Conservation (phyloP, 1,140 invertebrate genomes). For the Luehdorfia chinensis region DNA sequence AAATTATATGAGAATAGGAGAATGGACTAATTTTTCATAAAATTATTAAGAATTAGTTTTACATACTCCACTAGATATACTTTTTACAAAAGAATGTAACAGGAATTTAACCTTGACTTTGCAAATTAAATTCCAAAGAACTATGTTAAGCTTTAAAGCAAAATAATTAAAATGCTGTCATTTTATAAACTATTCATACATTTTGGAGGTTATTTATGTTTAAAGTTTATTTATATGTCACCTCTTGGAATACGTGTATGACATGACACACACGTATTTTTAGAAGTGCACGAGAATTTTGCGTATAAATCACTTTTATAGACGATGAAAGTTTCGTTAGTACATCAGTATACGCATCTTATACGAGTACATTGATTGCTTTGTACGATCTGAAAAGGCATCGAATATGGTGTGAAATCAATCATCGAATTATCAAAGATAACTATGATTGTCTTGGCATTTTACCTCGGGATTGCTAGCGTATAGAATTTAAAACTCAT, state of each 20-base stretch:
- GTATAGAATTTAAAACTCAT: neutral
- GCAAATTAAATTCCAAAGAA: no score
- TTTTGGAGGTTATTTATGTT: neutral
- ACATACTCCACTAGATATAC: no score
- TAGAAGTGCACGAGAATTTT: slow-evolving; percentile 3
- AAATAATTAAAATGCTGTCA: neutral
- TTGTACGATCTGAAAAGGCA: slow-evolving; percentile 7
- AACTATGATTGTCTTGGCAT: no score
- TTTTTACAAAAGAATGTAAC: no score
- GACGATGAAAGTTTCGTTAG: neutral
- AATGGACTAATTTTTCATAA: no score
- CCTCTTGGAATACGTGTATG: slow-evolving; percentile 3
- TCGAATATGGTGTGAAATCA: slow-evolving; percentile 8
- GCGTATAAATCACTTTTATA: slow-evolving; percentile 13
- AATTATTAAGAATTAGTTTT: no score
- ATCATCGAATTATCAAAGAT: no score
- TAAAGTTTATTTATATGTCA: slow-evolving; percentile 13
- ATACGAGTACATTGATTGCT: neutral
- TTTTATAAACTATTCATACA: neutral
- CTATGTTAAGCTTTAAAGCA: no score
- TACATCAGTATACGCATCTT: neutral
- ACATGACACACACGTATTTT: slow-evolving; percentile 15
- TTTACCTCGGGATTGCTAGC: neutral
- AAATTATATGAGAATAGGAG: neutral
- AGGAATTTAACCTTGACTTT: no score